phyloP scores from a whole-genome alignment of 2,888 invertebrate genomes.

The Pollenia amentaria region DNA sequence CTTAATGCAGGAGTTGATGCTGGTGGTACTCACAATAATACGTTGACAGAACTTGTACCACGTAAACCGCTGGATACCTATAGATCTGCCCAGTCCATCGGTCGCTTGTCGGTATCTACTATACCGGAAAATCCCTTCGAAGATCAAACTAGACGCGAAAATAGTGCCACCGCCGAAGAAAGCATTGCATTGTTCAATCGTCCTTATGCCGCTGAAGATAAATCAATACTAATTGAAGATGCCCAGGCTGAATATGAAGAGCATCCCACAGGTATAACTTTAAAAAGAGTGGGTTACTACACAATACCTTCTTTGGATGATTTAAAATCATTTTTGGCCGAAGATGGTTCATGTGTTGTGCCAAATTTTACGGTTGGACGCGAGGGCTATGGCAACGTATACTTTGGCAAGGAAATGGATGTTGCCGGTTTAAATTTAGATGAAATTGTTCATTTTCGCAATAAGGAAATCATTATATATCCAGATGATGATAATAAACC shows the following conservation, averaged over 20 bases:
- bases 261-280: slow-evolving; percentile 91
- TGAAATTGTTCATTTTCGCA: slow-evolving; percentile 94
- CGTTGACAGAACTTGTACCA: slow-evolving; percentile 82
- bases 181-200: slow-evolving; percentile 77
- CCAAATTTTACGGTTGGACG: slow-evolving; percentile 95
- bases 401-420: slow-evolving; percentile 93
- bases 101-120: slow-evolving; percentile 79
- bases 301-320: slow-evolving; percentile 94
- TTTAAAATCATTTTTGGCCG: slow-evolving; percentile 89
- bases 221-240: slow-evolving; percentile 76
- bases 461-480: slow-evolving; percentile 97
- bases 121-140: slow-evolving; percentile 81
- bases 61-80: slow-evolving; percentile 81
- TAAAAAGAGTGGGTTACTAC: slow-evolving; percentile 94
- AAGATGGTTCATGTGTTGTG: slow-evolving; percentile 91
- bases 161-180: slow-evolving; percentile 76
- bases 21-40: slow-evolving; percentile 79
- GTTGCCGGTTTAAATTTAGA: slow-evolving; percentile 94
- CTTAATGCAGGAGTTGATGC: slow-evolving; percentile 75
- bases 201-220: slow-evolving; percentile 78
- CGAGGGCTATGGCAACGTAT: slow-evolving; percentile 95
- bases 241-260: slow-evolving; percentile 76
- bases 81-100: slow-evolving; percentile 57
- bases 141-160: slow-evolving; percentile 77
- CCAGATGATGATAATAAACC: slow-evolving; percentile 96